Base-by-base conservation (phyloP, 1,140 invertebrate genomes). In the Sinonovacula constricta region DNA sequence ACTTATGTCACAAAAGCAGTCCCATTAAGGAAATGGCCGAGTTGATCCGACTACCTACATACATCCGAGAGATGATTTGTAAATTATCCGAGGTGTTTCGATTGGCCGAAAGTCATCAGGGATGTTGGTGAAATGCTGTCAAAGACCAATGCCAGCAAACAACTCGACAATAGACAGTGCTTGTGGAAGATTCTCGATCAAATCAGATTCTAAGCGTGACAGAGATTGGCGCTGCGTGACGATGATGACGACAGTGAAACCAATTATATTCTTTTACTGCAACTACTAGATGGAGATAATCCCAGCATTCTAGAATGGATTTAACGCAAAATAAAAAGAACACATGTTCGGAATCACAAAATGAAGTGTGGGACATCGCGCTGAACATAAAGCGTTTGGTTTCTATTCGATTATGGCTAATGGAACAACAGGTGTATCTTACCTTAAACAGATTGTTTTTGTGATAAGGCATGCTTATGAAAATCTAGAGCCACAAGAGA, bases 121-220 rank as follows among this genome's bases (percentile, higher is more conserved):
- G 65, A 68, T 36, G 28, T 68, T 53, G 65, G 65, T 28, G 65
- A 68, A 53, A 68, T 18, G 24, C 54, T 68, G 49, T 68, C 65
- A 10, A 36, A 14, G 12, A 5, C 62, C 33, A 31, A 65, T 26
- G n/a, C 33, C 2, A 26, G n/a, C 26, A 36, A 65, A 26, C 34
- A 65, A 45, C 22, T 22, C 12, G 31, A 67, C 65, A 67, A 67
- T 30, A n/a, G 30, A 10, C 28, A 67, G 45, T 31, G 30, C 10
- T 31, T 67, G 7, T 31, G 49, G 5, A 67, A 24, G 26, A 67
- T 67, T 31, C 65, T 67, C 18, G 15, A 5, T 15, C 7, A 3
- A 14, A 49, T 67, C 22, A 4, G 65, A 24, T 67, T 51, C 26
- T 7, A 51, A 7, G 49, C 65, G 36, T 49, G 65, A 4, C 65